Conservation (phyloP, 2,797 vertebrate species). For the Hirundo rustica region DNA sequence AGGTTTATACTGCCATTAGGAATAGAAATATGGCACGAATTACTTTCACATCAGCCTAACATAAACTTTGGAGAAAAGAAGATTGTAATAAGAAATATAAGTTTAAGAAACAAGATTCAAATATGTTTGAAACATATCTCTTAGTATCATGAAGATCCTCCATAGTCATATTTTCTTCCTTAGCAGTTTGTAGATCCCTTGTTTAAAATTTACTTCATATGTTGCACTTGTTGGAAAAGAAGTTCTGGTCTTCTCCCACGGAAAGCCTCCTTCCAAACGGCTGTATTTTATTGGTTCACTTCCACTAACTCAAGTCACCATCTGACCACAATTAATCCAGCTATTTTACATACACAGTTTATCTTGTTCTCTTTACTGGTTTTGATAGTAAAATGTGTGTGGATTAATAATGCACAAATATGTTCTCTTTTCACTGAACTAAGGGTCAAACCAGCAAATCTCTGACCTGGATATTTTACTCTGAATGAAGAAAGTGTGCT, state of each 20-base stretch:
- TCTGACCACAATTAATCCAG: background rate
- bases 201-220: slow-evolving; percentile 37
- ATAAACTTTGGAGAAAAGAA: background rate
- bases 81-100: slow-evolving; percentile 2
- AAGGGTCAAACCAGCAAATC: background rate
- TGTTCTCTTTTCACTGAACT: background rate
- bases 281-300: background rate
- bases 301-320: background rate
- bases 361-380: background rate
- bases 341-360: background rate
- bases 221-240: slow-evolving; percentile 31
- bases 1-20: background rate
- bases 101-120: background rate
- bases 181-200: background rate
- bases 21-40: background rate
- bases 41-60: background rate
- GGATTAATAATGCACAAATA: background rate
- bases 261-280: slow-evolving; percentile 55
- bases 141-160: background rate
- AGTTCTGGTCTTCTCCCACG: slow-evolving; percentile 48
- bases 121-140: background rate
- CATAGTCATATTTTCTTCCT: background rate
- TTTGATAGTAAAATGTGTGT: background rate
- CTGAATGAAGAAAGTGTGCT: background rate
- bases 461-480: background rate